These are phyloP conservation scores for Nipponacmea schrenckii DNA, from an alignment of 2,888 invertebrate species.

Conservation along the genomic window DNA sequence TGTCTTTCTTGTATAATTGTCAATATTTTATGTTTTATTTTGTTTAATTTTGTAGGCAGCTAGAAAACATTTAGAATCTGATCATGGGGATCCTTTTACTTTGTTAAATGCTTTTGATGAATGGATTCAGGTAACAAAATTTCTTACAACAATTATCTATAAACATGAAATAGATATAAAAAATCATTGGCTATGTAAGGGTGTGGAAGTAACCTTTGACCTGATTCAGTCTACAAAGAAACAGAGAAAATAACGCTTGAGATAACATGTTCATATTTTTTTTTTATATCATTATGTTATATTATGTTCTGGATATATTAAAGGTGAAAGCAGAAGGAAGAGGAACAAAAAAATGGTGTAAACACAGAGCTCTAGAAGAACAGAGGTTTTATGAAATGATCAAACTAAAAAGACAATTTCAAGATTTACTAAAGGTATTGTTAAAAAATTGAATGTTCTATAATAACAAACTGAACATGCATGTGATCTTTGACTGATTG, in stretches of 20 bases:
- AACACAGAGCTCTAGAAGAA: constrained; percentile 90
- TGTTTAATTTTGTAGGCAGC: constrained; percentile 65
- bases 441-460: constrained; percentile 72
- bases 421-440: constrained; percentile 79
- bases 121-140: constrained; percentile 77
- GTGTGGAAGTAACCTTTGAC: too few species aligned
- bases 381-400: constrained; percentile 96
- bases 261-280: too few species aligned
- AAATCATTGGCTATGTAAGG: too few species aligned
- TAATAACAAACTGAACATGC: too few species aligned
- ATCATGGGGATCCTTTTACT: constrained; percentile 95
- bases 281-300: too few species aligned
- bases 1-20: too few species aligned
- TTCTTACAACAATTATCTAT: not conserved
- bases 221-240: too few species aligned
- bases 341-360: constrained; percentile 82
- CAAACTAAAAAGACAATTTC: constrained; percentile 89
- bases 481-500: too few species aligned
- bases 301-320: constrained; percentile 15
- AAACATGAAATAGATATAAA: too few species aligned
- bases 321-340: constrained; percentile 66
- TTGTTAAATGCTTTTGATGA: constrained; percentile 86
- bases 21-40: not conserved
- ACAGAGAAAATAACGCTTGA: too few species aligned
- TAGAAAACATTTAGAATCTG: constrained; percentile 79